Conservation (phyloP, 2,797 vertebrate species). For the Podarcis siculus region DNA sequence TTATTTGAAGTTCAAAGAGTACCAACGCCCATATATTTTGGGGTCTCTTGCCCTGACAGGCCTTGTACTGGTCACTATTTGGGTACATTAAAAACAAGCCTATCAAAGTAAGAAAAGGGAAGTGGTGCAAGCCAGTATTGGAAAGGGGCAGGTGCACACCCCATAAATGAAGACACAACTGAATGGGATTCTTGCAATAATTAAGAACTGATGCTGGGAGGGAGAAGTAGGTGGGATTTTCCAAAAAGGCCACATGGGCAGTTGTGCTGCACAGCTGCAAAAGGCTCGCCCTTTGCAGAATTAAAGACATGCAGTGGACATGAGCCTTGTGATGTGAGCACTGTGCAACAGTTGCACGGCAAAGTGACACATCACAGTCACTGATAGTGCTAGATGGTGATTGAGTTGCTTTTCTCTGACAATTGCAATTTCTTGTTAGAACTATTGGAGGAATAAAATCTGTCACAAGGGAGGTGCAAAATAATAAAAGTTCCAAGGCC, state of each 20-base stretch:
- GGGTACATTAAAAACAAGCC: neutral
- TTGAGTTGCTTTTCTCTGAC: neutral
- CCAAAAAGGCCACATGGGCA: neutral
- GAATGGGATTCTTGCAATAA: neutral
- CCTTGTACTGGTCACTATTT: neutral
- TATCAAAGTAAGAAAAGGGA: neutral
- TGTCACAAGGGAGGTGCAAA: too few relatives aligned
- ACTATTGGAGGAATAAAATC: neutral
- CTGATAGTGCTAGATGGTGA: neutral
- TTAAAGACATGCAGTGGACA: neutral
- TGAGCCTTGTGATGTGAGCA: neutral
- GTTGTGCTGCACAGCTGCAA: neutral
- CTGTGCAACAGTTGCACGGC: neutral
- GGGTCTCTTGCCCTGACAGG: neutral
- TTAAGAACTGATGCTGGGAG: neutral
- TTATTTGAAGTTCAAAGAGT: slow-evolving; percentile 1
- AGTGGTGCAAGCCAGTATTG: too few relatives aligned
- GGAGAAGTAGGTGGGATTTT: neutral
- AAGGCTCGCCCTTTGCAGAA: neutral
- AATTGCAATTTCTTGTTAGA: neutral
- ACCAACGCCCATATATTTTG: neutral
- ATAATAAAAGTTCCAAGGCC: too few relatives aligned
- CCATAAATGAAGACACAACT: neutral
- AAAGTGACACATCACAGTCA: neutral
- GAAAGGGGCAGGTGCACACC: neutral